Evolutionary conservation across 2,888 invertebrate genomes (phyloP).

Genomic region (Drosophila robusta): DNA sequence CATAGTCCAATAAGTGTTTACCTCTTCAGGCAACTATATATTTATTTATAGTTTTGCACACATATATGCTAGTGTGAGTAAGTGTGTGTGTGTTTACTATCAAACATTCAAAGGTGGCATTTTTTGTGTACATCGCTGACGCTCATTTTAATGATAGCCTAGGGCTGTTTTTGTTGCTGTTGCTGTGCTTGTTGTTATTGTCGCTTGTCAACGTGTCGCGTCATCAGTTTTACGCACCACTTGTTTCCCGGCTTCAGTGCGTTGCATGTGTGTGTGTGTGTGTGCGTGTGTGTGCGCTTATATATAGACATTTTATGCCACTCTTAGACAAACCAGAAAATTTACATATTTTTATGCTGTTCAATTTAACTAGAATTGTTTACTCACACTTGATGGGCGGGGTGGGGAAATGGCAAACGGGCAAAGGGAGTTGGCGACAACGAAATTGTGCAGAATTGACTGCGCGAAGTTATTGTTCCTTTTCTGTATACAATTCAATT

Average conservation of each 20-base stretch:
- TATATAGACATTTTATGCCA: slow-evolving; percentile 32
- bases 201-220: slow-evolving; percentile 68
- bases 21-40: background rate
- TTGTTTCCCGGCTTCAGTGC: slow-evolving; percentile 43
- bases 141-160: slow-evolving; percentile 50
- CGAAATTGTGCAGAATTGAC: slow-evolving; percentile 16
- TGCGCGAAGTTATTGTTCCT: slow-evolving; percentile 19
- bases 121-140: slow-evolving; percentile 18
- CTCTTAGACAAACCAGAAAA: slow-evolving; percentile 32
- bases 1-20: background rate
- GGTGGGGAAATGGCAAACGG: background rate
- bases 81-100: slow-evolving; percentile 11
- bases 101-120: slow-evolving; percentile 8
- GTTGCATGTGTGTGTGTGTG: background rate
- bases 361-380: slow-evolving; percentile 52
- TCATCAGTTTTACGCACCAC: slow-evolving; percentile 77
- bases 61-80: background rate
- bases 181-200: slow-evolving; percentile 26
- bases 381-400: slow-evolving; percentile 12
- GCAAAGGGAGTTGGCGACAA: slow-evolving; percentile 1
- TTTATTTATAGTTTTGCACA: background rate
- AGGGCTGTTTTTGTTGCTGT: slow-evolving; percentile 14
- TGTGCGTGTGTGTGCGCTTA: background rate
- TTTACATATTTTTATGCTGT: slow-evolving; percentile 67
- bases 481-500: slow-evolving; percentile 50